phyloP scores from a whole-genome alignment of 2,113 vertebrate genomes.

The Hippocampus zosterae region DNA sequence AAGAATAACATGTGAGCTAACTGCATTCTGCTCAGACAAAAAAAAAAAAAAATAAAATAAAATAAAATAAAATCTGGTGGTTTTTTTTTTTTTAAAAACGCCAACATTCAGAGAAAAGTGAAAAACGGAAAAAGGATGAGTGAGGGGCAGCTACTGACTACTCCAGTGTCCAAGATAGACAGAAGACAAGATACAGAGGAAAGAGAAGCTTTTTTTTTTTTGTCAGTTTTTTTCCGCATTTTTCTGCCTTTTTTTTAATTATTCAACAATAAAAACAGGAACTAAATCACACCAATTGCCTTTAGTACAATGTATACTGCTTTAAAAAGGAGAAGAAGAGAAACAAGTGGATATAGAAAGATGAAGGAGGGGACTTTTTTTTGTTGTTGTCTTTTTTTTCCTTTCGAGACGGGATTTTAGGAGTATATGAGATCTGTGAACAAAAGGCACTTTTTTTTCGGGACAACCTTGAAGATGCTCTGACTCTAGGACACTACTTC shows the following conservation, averaged over 20 bases:
- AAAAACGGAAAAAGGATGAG: slow-evolving; percentile 6
- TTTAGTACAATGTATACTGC: slow-evolving; percentile 84
- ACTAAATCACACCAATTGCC: slow-evolving; percentile 83
- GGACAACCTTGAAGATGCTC: slow-evolving; percentile 81
- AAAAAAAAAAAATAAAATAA: slow-evolving; percentile 43
- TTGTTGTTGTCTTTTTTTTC: slow-evolving; percentile 25
- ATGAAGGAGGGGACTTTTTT: slow-evolving; percentile 71
- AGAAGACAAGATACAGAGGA: slow-evolving; percentile 70
- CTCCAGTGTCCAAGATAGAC: slow-evolving; percentile 78
- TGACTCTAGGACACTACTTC: slow-evolving; percentile 78
- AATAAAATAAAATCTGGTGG: slow-evolving; percentile 40
- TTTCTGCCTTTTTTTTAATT: slow-evolving; percentile 66
- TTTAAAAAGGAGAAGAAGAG: slow-evolving; percentile 77
- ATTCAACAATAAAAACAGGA: slow-evolving; percentile 79
- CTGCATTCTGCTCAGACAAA: slow-evolving; percentile 75
- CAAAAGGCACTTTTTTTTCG: slow-evolving; percentile 80
- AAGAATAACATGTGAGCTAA: slow-evolving; percentile 78
- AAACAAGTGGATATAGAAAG: slow-evolving; percentile 69
- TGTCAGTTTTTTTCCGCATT: slow-evolving; percentile 54
- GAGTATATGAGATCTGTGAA: slow-evolving; percentile 77
- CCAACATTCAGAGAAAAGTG: slow-evolving; percentile 68
- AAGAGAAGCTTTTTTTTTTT: slow-evolving; percentile 62
- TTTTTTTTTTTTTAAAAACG: slow-evolving; percentile 54
- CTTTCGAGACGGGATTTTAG: slow-evolving; percentile 72
- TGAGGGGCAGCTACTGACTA: slow-evolving; percentile 72